These are phyloP conservation scores for Danionella dracula DNA, from an alignment of 2,797 vertebrate genomes.

Conservation along the genomic window DNA sequence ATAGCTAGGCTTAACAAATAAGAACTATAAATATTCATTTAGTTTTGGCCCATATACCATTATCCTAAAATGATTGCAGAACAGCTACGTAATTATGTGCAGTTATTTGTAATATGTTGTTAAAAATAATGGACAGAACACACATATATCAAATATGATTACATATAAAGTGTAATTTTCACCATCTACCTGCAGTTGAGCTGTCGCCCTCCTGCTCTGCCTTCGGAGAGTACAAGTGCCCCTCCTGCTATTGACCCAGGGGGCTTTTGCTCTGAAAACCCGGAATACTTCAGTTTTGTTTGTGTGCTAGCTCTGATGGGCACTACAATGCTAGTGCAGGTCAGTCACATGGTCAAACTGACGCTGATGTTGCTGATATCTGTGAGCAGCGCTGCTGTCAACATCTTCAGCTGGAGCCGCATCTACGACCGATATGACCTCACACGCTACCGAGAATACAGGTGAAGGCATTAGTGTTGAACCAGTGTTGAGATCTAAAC, in stretches of 20 bases:
- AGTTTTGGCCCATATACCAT: no score
- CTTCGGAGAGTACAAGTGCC: neutral
- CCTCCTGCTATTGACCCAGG: constrained; percentile 32
- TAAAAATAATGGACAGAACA: no score
- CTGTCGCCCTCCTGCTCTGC: constrained; percentile 62
- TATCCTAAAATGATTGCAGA: no score
- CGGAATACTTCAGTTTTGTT: constrained; percentile 89
- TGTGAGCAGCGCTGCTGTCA: constrained; percentile 71
- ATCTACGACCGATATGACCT: constrained; percentile 84
- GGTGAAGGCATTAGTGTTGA: no score
- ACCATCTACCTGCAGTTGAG: constrained; percentile 70
- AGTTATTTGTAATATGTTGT: no score
- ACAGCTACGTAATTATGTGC: no score
- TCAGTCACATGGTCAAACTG: constrained; percentile 97
- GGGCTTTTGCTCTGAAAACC: constrained; percentile 74
- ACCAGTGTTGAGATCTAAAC: no score
- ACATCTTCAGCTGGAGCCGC: constrained; percentile 84
- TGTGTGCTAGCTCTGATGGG: constrained; percentile 84
- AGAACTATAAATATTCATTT: no score
- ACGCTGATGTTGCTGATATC: constrained; percentile 90
- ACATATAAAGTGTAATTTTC: no score
- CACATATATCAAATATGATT: no score
- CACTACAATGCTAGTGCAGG: constrained; percentile 95
- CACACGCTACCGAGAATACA: constrained; percentile 73
- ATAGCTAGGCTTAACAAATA: no score